Evolutionary conservation across 2,113 vertebrate genomes (phyloP).

Genomic region (Catharus bicknelli): DNA sequence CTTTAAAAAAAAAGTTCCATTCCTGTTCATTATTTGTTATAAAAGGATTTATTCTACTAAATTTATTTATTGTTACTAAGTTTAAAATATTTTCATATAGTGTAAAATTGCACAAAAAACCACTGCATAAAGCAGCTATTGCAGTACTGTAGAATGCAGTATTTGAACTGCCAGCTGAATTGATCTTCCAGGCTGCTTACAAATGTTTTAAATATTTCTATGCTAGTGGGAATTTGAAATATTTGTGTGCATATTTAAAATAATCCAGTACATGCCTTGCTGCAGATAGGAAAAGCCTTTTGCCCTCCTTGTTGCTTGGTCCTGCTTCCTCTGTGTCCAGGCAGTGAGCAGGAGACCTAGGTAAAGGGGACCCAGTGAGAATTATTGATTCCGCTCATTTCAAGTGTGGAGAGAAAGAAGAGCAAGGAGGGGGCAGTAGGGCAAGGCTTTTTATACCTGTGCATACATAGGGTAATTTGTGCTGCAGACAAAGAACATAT

Average conservation of each 20-base stretch:
- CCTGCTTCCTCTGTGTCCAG: neutral
- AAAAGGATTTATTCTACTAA: neutral
- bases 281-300: neutral
- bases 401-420: neutral
- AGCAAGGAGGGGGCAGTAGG: neutral
- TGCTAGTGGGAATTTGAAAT: neutral
- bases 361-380: neutral
- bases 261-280: neutral
- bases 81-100: neutral
- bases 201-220: neutral
- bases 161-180: neutral
- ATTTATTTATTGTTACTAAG: neutral
- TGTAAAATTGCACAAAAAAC: neutral
- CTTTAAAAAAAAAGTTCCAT: neutral
- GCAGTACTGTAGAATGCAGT: neutral
- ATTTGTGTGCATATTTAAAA: neutral
- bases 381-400: fast-evolving
- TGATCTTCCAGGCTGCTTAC: neutral
- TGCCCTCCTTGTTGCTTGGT: neutral
- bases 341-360: neutral
- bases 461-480: neutral
- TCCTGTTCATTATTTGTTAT: neutral
- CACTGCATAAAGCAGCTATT: neutral
- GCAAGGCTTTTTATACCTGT: neutral
- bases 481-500: neutral